Evolutionary conservation across 2,797 vertebrate species (phyloP).

Genomic region (Orientallactaga sibirica): DNA sequence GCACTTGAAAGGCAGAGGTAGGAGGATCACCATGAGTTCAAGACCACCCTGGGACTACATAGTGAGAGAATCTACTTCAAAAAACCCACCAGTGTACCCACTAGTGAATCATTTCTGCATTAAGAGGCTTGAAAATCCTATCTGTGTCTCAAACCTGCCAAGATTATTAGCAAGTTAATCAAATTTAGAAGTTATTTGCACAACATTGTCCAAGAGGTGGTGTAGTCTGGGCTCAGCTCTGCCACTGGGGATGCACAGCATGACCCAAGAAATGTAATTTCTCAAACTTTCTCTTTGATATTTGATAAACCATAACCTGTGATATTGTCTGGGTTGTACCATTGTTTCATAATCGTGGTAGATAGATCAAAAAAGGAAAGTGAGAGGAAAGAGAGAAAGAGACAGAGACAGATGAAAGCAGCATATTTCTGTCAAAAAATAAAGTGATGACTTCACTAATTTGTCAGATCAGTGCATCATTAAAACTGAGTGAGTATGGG

Average conservation of each 20-base stretch:
- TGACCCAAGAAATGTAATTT: constrained; percentile 42
- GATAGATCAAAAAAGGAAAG: background rate
- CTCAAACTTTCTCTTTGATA: constrained; percentile 29
- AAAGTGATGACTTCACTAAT: constrained; percentile 50
- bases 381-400: background rate
- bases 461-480: constrained; percentile 5
- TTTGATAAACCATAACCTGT: constrained; percentile 9
- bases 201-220: background rate
- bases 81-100: too few relatives aligned
- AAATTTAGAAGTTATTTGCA: constrained; percentile 57
- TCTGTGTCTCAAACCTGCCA: background rate
- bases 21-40: too few relatives aligned
- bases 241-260: background rate
- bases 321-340: background rate
- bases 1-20: too few relatives aligned
- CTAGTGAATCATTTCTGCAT: too few relatives aligned
- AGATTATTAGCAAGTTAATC: constrained; percentile 39
- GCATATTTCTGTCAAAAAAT: background rate
- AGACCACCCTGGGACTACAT: too few relatives aligned
- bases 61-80: too few relatives aligned
- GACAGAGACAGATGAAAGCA: background rate
- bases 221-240: background rate
- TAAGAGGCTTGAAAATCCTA: background rate
- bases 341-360: constrained; percentile 33
- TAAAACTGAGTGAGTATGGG: background rate